Evolutionary conservation across 2,888 invertebrate genomes (phyloP), one percentile per base, ranked within the genome.

Genomic region (Rhaphigaster nebulosa): DNA sequence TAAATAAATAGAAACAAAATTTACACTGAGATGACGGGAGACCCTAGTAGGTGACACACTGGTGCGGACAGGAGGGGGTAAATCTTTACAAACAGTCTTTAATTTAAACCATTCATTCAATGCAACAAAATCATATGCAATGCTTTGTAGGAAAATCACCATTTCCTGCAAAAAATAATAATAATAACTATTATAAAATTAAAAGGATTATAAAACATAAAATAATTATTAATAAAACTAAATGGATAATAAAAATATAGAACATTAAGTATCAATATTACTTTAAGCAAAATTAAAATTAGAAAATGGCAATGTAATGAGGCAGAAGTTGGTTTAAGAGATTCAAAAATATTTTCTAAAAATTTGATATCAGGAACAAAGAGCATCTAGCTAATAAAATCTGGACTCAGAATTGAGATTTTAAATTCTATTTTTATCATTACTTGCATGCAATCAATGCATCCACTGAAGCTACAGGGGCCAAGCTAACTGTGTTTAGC

Each of bases 51-150:
- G 70, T 34, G 70, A 70, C 18, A 70, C 70, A 34, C 70, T 70
- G 20, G 98, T 98, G 92, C 98, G 95, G 93, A 98, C 96, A 0
- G 97, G 96, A 50, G 96, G 95, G 12, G 97, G 96, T 4, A 98
- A 97, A 92, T 97, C 97, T 93, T 99, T 99, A 93, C 98, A 99
- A 92, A 98, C 98, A 96, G 97, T 97, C 94, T 99, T 98, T 13
- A 99, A 95, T 93, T 97, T 96, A 93, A 99, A 97, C 96, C 98
- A 98, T 93, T 98, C 98, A 23, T 88, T 65, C 26, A 88, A 38
- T 60, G 88, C 65, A 88, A 60, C 45, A 88, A 88, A 88, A 41
- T 88, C 88, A 88, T 88, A 88, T 2, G 65, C 60, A 3, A 88
- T 60, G 6, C 60, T 88, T 41, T 88, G 88, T 0, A 88, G 65